Conservation (phyloP, 2,113 vertebrate species). For the Phyllostomus discolor region DNA sequence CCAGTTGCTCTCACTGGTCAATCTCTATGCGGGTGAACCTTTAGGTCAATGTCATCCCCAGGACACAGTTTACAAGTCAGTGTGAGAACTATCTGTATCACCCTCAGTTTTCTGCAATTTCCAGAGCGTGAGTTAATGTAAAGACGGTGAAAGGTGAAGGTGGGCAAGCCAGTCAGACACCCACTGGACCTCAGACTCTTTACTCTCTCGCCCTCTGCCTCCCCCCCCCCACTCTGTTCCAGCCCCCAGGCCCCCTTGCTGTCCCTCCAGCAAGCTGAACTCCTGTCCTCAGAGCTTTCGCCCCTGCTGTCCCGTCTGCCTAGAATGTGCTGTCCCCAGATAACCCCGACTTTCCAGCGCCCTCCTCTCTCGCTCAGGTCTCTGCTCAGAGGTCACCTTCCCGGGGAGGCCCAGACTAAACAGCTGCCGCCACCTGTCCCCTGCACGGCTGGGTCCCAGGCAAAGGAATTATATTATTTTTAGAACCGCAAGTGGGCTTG, state of each 20-base stretch:
- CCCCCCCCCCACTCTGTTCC: neutral
- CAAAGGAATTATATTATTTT: neutral
- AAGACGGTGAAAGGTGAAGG: neutral
- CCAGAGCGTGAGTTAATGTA: neutral
- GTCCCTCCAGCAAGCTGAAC: neutral
- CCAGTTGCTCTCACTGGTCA: neutral
- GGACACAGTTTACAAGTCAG: neutral
- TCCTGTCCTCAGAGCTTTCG: neutral
- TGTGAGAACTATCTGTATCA: fast-evolving
- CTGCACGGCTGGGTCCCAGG: neutral
- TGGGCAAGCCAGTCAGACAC: neutral
- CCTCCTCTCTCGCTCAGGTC: too few species aligned
- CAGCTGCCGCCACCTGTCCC: neutral
- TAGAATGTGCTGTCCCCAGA: neutral
- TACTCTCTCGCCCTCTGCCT: fast-evolving
- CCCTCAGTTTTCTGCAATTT: neutral
- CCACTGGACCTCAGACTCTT: fast-evolving
- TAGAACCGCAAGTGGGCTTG: neutral
- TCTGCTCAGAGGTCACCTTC: neutral
- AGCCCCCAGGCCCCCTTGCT: neutral
- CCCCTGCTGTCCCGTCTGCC: neutral
- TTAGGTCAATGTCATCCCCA: neutral
- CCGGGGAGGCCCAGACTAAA: neutral
- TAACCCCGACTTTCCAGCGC: neutral
- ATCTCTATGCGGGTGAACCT: neutral